Conservation (phyloP, 2,113 vertebrate genomes). For the Suncus etruscus region DNA sequence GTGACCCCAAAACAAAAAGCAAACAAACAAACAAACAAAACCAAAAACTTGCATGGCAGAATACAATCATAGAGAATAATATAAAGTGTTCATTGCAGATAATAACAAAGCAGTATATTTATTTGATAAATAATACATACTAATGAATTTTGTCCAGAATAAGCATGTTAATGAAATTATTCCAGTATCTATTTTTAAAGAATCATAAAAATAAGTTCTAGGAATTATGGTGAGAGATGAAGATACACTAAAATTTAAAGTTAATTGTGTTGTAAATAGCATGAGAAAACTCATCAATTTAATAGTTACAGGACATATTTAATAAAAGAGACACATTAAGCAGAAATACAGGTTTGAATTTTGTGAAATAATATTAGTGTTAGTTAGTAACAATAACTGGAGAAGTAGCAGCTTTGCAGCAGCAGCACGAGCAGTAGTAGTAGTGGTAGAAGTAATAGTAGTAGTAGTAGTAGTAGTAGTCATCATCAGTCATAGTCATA, state of each 20-base stretch:
- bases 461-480: too few relatives aligned
- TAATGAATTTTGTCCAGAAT: neutral
- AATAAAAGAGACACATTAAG: neutral
- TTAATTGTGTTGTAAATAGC: neutral
- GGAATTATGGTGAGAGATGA: neutral
- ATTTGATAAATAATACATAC: neutral
- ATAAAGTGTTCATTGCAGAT: neutral
- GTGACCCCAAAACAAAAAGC: neutral
- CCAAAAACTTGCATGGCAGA: neutral
- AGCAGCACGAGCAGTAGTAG: too few relatives aligned
- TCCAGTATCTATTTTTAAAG: neutral
- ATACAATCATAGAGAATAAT: neutral
- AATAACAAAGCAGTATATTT: neutral
- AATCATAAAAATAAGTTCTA: neutral
- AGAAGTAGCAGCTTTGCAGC: too few relatives aligned
- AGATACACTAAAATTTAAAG: neutral
- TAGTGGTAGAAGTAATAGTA: too few relatives aligned
- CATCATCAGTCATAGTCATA: too few relatives aligned
- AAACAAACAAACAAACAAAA: too few relatives aligned
- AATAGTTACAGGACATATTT: neutral
- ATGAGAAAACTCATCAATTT: neutral
- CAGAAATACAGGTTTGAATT: neutral
- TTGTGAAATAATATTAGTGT: accelerated
- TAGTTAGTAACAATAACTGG: neutral
- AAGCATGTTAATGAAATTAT: neutral